Percentiles rank a stretch among this genome's conserved stretches.
Conservation (phyloP, 2,888 invertebrate genomes). For the Mantis religiosa region DNA sequence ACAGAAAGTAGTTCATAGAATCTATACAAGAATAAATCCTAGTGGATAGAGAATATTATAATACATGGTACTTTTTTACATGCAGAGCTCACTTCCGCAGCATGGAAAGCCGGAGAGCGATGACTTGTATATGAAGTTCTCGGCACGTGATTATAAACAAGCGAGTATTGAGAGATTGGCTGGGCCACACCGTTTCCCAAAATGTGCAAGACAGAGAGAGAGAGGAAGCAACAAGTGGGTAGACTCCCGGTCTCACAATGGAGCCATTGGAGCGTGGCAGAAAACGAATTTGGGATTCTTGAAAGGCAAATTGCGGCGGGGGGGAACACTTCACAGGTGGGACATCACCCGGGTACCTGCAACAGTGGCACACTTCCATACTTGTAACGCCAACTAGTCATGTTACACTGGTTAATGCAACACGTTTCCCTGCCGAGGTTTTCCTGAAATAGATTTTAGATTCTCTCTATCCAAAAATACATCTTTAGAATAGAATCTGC, state of each 20-base stretch:
- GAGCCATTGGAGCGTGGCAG: slow-evolving; percentile 4
- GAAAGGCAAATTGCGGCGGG: slow-evolving; percentile 8
- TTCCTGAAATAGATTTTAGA: too few relatives aligned
- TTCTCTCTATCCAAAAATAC: too few relatives aligned
- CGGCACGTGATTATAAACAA: background rate
- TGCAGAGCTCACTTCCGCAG: background rate
- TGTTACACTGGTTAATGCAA: too few relatives aligned
- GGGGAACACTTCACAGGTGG: background rate
- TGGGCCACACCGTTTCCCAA: background rate
- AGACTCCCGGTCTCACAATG: background rate
- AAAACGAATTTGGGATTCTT: slow-evolving; percentile 7
- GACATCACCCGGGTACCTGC: background rate
- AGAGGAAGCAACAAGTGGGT: background rate
- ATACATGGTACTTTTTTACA: too few relatives aligned
- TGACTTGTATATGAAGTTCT: background rate
- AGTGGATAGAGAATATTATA: too few relatives aligned
- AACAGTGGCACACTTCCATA: background rate
- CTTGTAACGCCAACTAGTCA: too few relatives aligned
- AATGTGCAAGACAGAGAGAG: background rate
- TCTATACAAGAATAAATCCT: too few relatives aligned
- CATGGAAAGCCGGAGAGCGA: background rate
- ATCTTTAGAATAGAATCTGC: too few relatives aligned
- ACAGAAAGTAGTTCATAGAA: too few relatives aligned
- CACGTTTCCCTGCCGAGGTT: too few relatives aligned
- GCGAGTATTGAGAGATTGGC: background rate